A percentile compares a stretch with the other conserved stretches of the same genome.
Evolutionary conservation across 2,113 vertebrate species (phyloP).

Genomic region (Ameiurus melas): DNA sequence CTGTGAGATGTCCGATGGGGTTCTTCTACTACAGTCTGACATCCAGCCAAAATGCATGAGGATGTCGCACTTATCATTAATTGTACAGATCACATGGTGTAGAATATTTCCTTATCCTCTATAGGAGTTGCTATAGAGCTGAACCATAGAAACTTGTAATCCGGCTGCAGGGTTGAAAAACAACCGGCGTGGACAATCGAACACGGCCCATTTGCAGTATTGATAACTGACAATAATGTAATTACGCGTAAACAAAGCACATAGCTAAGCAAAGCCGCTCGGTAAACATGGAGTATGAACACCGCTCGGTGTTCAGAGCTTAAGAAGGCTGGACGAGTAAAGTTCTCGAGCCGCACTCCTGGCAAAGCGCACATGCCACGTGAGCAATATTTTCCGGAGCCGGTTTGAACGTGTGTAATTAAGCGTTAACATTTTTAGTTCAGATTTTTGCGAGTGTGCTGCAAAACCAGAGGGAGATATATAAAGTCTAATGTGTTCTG

Average conservation of each 20-base stretch:
- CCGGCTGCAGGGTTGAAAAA: background rate
- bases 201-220: background rate
- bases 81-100: background rate
- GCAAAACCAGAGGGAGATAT: background rate
- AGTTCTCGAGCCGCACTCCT: background rate
- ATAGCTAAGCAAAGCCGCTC: background rate
- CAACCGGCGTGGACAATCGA: background rate
- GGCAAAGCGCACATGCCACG: background rate
- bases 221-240: background rate
- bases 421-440: background rate
- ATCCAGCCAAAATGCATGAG: background rate
- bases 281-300: background rate
- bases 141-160: background rate
- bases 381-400: background rate
- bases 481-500: background rate
- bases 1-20: background rate
- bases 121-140: background rate
- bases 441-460: background rate
- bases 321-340: background rate
- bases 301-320: background rate
- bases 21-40: background rate
- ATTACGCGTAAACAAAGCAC: constrained; percentile 22
- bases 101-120: background rate
- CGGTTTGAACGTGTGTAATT: background rate
- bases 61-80: background rate